These are phyloP conservation scores for Prorops nasuta DNA, from an alignment of 1,140 invertebrate species.

Conservation along the genomic window DNA sequence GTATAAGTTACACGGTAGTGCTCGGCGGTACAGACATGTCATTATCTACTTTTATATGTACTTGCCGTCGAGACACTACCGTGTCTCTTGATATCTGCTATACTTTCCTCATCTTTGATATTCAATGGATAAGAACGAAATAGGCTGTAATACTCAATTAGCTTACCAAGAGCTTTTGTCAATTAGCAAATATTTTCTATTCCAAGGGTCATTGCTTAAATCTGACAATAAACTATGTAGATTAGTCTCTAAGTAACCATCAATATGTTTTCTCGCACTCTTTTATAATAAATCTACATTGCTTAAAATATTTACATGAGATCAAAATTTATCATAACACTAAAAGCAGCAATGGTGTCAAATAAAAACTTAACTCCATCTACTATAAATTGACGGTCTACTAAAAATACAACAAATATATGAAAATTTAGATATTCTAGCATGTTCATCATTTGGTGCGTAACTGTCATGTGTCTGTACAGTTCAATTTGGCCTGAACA, in stretches of 20 bases:
- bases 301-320: slow-evolving; percentile 89
- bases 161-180: slow-evolving; percentile 70
- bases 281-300: slow-evolving; percentile 94
- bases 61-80: too few species aligned
- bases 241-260: slow-evolving; percentile 80
- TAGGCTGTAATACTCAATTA: slow-evolving; percentile 90
- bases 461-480: slow-evolving; percentile 91
- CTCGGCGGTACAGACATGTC: too few species aligned
- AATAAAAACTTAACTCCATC: too few species aligned
- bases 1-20: too few species aligned
- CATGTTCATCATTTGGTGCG: slow-evolving; percentile 75
- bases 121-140: slow-evolving; percentile 87
- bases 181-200: slow-evolving; percentile 75
- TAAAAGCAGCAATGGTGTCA: slow-evolving; percentile 87
- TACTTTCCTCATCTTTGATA: too few species aligned
- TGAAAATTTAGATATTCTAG: slow-evolving; percentile 77
- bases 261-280: slow-evolving; percentile 74
- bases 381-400: slow-evolving; percentile 96
- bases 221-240: too few species aligned
- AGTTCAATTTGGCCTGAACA: slow-evolving; percentile 98
- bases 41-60: too few species aligned
- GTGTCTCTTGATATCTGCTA: too few species aligned
- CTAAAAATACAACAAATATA: slow-evolving; percentile 88
- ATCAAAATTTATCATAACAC: slow-evolving; percentile 95
- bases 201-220: slow-evolving; percentile 67